phyloP scores from a whole-genome alignment of 2,113 vertebrate genomes.

The Prionailurus bengalensis region DNA sequence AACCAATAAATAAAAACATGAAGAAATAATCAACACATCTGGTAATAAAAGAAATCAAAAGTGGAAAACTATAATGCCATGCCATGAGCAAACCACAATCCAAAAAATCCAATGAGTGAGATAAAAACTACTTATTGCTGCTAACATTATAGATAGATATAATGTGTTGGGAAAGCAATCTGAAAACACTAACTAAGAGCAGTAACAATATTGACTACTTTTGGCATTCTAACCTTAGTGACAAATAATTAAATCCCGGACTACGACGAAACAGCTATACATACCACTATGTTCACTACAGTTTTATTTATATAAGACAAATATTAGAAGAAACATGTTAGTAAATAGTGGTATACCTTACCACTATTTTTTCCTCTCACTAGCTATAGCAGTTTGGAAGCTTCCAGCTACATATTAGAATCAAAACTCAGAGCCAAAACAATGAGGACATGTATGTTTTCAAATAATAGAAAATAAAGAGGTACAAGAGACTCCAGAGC shows the following conservation, averaged over 20 bases:
- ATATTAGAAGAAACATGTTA: background rate
- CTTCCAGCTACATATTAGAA: background rate
- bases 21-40: background rate
- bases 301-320: background rate
- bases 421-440: background rate
- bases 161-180: background rate
- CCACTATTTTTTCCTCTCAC: background rate
- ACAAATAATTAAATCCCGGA: background rate
- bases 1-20: background rate
- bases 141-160: background rate
- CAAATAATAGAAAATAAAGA: background rate
- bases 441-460: background rate
- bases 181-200: constrained; percentile 44
- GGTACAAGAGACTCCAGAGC: background rate
- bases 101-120: background rate
- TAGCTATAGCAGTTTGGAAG: background rate
- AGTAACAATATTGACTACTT: constrained; percentile 27
- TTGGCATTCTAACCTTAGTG: background rate
- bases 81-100: background rate
- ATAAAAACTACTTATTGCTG: constrained; percentile 27
- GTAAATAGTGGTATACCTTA: background rate
- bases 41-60: constrained; percentile 58
- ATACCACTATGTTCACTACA: background rate
- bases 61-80: background rate
- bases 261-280: background rate